Base-by-base conservation (phyloP, 2,797 vertebrate genomes). In the Hapalemur alaotrensis region DNA sequence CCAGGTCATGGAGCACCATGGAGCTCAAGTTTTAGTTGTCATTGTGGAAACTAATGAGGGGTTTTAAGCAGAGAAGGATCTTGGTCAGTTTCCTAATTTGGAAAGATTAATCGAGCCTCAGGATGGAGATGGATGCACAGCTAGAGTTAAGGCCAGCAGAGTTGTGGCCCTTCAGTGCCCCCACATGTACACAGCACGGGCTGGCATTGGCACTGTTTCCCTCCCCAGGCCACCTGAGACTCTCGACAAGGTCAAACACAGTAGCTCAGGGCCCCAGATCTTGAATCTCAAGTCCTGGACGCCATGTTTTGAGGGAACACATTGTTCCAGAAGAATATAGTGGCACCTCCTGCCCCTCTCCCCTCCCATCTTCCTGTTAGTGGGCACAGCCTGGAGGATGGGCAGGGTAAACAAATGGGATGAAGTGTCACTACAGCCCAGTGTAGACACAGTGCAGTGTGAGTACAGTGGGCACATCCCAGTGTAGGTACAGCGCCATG, bases 281-380 rank as follows among this genome's bases (percentile, higher is more conserved):
- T 80, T n/a, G 2, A 57, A 59, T 82, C 70, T 35, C 57, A 73
- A 75, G 50, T 48, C 32, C 23, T 20, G 67, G 22, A 18, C 0
- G 3, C 13, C 12, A n/a, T 78, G 14, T n/a, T 94, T 81, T 25
- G 2, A 57, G 23, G 38, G 11, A 46, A 25, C 1, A n/a, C 1
- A 67, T 35, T 7, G 6, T 41, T 91, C 46, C 7, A 7, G 10
- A 83, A 54, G 43, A 43, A 43, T 25, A 28, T 14, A 41, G 25
- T 54, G 9, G 5, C 2, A 5, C 1, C 35, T 5, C 38, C 38
- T 0, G 3, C 1, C 8, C 18, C 25, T 13, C n/a, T 43, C 25
- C 4, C 10, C 9, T 22, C 28, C 12, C 20, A 4, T n/a, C 35
- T 20, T 59, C 48, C 32, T 38, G 20, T 23, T 25, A 57, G 50